Base-by-base conservation (phyloP, 37 sponge, comb jelly and placozoan species). In the Axinella damicornis region DNA sequence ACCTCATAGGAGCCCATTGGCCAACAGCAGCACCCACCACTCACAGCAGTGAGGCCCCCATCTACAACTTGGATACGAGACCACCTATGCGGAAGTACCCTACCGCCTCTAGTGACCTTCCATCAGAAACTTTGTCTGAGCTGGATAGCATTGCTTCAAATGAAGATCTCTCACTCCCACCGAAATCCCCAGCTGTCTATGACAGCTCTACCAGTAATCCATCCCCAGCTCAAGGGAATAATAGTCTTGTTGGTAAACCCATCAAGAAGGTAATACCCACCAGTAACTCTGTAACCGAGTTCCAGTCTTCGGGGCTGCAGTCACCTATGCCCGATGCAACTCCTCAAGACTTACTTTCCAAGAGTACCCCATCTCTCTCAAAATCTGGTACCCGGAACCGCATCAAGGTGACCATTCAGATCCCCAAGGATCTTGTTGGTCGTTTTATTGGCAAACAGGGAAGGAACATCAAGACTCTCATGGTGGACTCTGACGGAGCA, bases 371-470 rank as follows among this genome's bases (percentile, higher is more conserved):
- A 4, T 12, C 46, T 46, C 9, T 46, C 6, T 9, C 46, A 46
- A 46, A 46, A 9, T 9, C 46, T 46, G 30, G 56, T 22, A 60
- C 19, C 36, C 27, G 34, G 59, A 22, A 77, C 6, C 76, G 87
- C 0, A 65, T 72, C 1, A 73, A 67, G 46, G 82, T 79, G 60
- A 76, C 57, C 17, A 25, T 88, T 14, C 82, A 88, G 54, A 54
- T 88, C 14, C 89, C 89, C 13, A 66, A 57, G 35, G 83, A 88
- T n/a, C 15, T 81, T 1, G 77, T 88, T 15, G 89, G 89, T 32
- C 57, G 89, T 4, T 88, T 88, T 46, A 88, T 88, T 53, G 89
- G 89, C 30, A 75, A 76, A 32, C 89, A 88, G 25, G 89, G 89
- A 28, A 56, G 78, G 30, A 88, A 88, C 78, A 82, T 88, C 71